A percentile compares a stretch with the other conserved stretches of the same genome.
Evolutionary conservation across 2,113 vertebrate genomes (phyloP).

Genomic region (Telmatochromis sp.): DNA sequence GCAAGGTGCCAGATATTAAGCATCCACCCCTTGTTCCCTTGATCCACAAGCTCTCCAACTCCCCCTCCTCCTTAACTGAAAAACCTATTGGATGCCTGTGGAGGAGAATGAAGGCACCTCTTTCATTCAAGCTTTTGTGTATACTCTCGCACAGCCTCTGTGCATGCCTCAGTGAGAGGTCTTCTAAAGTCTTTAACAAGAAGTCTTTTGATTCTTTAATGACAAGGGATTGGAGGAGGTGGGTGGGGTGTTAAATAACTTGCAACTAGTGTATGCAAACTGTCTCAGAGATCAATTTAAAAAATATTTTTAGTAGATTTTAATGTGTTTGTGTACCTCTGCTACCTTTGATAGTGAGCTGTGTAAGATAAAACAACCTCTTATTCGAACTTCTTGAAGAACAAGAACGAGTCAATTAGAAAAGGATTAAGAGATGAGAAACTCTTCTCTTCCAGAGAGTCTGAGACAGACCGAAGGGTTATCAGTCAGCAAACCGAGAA

Average conservation of each 20-base stretch:
- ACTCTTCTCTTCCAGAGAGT: neutral
- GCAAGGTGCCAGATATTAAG: neutral
- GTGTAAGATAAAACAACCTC: neutral
- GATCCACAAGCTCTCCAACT: neutral
- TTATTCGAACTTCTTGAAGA: neutral
- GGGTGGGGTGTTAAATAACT: neutral
- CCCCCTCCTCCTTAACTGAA: neutral
- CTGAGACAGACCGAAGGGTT: neutral
- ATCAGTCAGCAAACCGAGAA: constrained; percentile 25
- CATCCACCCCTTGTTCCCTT: constrained; percentile 10
- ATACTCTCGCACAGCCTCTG: neutral
- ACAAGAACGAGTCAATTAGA: constrained; percentile 56
- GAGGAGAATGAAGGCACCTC: constrained; percentile 1
- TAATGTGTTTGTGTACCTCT: neutral
- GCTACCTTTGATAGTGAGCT: neutral
- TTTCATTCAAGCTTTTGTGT: constrained; percentile 30
- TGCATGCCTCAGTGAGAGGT: constrained; percentile 6
- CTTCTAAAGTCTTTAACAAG: constrained; percentile 41
- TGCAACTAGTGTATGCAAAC: neutral
- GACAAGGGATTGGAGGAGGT: neutral
- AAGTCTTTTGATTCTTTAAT: constrained; percentile 53
- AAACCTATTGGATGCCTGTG: neutral
- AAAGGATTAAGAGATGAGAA: constrained; percentile 50
- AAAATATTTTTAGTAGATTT: neutral
- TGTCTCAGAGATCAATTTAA: neutral